Evolutionary conservation across 2,797 vertebrate genomes (phyloP), one percentile per base, ranked within the genome.

Genomic region (Anas bahamensis): DNA sequence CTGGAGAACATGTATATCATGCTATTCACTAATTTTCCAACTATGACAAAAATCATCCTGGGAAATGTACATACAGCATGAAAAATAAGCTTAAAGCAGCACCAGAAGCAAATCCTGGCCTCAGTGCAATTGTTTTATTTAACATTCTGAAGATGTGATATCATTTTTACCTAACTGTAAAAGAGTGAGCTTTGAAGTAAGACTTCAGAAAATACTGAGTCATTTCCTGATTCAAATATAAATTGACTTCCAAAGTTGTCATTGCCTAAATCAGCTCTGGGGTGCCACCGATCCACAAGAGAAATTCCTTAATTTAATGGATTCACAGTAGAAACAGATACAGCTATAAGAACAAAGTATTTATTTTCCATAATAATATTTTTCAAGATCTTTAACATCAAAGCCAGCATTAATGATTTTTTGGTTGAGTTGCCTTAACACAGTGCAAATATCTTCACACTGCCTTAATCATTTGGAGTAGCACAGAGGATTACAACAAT

Each of bases 141-240:
- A 94, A 88, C 87, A 96, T 97, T 96, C 93, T 97, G 76, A 92
- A 95, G 63, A 95, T 46, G 68, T 95, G 93, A 97, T 96, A 95
- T 95, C 82, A 97, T 92, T 97, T 97, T 97, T 95, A 97, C 86
- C 93, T 94, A 96, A 96, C 87, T 91, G 28, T 78, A 92, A 94
- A 92, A 73, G 75, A 93, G 90, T 55, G 72, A 76, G 52, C 89
- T 97, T 97, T 97, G 92, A 98, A 96, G 83, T 91, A 72, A 90
- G 48, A 92, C 86, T 96, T 97, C 87, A 97, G 95, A 94, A 97
- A 96, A 88, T 94, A 87, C 56, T 94, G 89, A 97, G 29, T 97
- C 79, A 93, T 96, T 97, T 97, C 91, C 93, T 96, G 92, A 94
- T 94, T 95, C 91, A 97, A 96, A 95, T 90, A 96, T 66, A 96